Evolutionary conservation across 1,140 invertebrate genomes (phyloP).

Genomic region (Himalopsyche phryganea): DNA sequence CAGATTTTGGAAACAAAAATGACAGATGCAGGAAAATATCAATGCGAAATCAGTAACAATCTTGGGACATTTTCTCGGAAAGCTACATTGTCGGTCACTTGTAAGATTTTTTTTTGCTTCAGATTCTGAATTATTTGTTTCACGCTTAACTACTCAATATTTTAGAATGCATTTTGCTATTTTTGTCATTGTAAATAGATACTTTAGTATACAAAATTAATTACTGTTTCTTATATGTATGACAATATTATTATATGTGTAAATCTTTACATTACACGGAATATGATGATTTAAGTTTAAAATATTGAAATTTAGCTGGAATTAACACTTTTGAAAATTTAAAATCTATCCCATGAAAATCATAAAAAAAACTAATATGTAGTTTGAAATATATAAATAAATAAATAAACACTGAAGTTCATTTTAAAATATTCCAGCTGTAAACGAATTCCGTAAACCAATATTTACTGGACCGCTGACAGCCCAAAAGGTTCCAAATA

Average conservation of each 20-base stretch:
- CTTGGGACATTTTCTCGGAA: slow-evolving; percentile 69
- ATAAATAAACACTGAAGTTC: too few species aligned
- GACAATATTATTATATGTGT: too few species aligned
- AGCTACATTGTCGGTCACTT: slow-evolving; percentile 66
- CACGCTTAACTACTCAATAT: too few species aligned
- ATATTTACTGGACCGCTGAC: slow-evolving; percentile 66
- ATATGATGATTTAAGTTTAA: too few species aligned
- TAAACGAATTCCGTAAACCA: slow-evolving; percentile 71
- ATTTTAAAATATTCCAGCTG: slow-evolving; percentile 48
- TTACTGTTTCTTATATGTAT: too few species aligned
- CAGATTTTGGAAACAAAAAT: slow-evolving; percentile 65
- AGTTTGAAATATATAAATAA: too few species aligned
- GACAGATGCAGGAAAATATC: slow-evolving; percentile 73
- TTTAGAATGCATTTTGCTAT: background rate
- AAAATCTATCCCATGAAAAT: too few species aligned
- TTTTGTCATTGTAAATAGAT: background rate
- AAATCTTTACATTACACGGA: too few species aligned
- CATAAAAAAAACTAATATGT: too few species aligned
- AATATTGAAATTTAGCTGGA: too few species aligned
- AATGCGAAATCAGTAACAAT: slow-evolving; percentile 70
- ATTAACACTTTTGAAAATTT: too few species aligned
- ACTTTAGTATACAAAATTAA: background rate
- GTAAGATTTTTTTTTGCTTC: slow-evolving; percentile 50
- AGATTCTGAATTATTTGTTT: too few species aligned
- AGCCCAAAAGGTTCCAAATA: slow-evolving; percentile 66